Evolutionary conservation across 2,113 vertebrate genomes (phyloP), one percentile per base, ranked within the genome.

Genomic region (Malurus cyaneus): DNA sequence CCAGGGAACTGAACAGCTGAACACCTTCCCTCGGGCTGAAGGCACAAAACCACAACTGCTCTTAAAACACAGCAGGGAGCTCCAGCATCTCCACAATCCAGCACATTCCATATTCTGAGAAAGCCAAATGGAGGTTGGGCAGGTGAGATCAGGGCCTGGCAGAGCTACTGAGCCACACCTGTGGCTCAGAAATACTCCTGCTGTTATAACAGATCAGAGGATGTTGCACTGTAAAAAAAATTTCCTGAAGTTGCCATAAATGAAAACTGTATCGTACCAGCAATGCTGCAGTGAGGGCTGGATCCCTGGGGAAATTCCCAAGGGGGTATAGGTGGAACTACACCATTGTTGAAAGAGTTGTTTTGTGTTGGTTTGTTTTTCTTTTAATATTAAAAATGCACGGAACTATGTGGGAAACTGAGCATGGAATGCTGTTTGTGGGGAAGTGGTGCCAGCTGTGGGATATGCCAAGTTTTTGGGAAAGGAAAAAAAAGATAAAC

Each of bases 221-320:
- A 24, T 25, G 39, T 10, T 71, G 18, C 29, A 5, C 20, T 46
- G 6, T 19, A 31, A 49, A 34, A 34, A 54, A 16, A 9, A 0
- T 3, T 8, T 14, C 34, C 80, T 57, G 28, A 31, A 56, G 31
- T 47, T 49, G 18, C 32, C 36, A 25, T 47, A 36, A 79, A 78
- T 31, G 14, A 46, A 47, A 64, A 64, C 14, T 1, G 0, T 11
- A 7, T 7, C 28, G 20, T 24, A 18, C 3, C 36, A 46, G 39
- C 86, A 89, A 20, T 1, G 1, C 44, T 77, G 78, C 69, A 65
- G 26, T 7, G 21, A 80, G 31, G 17, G 52, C 39, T 71, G 52
- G 20, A 62, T 44, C 62, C 44, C 44, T 6, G 17, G 25, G 31
- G 29, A 20, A 42, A 21, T 56, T 57, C 79, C 65, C 74, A 39